Conservation (phyloP, 2,797 vertebrate genomes). For the Melanotaenia boesemani region DNA sequence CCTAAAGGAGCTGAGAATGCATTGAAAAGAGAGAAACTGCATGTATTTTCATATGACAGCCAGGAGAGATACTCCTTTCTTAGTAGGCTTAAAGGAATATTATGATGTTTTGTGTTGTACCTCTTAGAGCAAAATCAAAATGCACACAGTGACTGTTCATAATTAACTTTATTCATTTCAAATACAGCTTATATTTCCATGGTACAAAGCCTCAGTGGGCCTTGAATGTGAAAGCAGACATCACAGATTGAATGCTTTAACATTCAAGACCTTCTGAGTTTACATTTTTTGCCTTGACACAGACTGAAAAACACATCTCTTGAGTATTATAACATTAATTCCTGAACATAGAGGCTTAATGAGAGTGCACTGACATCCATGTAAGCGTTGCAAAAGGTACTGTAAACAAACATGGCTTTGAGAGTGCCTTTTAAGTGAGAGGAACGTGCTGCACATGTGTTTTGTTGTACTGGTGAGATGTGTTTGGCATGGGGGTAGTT, state of each 20-base stretch:
- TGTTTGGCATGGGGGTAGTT: conserved; percentile 38
- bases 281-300: conserved; percentile 37
- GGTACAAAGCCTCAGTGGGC: conserved; percentile 40
- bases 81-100: background rate
- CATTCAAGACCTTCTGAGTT: conserved; percentile 57
- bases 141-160: conserved; percentile 30
- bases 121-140: conserved; percentile 10
- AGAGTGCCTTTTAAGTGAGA: conserved; percentile 51
- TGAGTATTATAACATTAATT: conserved; percentile 46
- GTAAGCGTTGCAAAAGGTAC: conserved; percentile 61
- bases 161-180: conserved; percentile 78
- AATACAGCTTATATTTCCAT: conserved; percentile 82
- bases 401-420: conserved; percentile 76
- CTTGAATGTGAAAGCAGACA: conserved; percentile 10
- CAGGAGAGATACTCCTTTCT: background rate
- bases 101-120: background rate
- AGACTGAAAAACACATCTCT: conserved; percentile 41
- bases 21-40: background rate
- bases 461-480: conserved; percentile 35
- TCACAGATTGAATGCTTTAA: conserved; percentile 37
- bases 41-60: background rate
- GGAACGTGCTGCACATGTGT: conserved; percentile 50
- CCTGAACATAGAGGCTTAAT: conserved; percentile 65
- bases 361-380: conserved; percentile 60
- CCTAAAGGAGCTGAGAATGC: background rate